Evolutionary conservation across 1,140 invertebrate genomes (phyloP).

Genomic region (Procambarus clarkii): DNA sequence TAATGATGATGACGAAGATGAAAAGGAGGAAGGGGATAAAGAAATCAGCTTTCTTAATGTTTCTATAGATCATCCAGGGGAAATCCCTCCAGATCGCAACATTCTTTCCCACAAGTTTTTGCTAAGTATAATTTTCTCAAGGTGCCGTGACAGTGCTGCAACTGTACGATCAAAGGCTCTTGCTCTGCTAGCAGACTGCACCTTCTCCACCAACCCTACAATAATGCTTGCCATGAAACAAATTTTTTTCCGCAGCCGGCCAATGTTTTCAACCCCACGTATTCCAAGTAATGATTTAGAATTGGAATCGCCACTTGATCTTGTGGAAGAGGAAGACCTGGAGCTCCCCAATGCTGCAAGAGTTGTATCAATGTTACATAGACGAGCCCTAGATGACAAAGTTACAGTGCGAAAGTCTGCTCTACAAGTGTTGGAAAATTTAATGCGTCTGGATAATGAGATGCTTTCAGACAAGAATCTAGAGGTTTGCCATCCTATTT

Average conservation of each 20-base stretch:
- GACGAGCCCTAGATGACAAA: conserved; percentile 79
- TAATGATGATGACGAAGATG: background rate
- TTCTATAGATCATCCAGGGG: conserved; percentile 56
- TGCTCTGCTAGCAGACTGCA: conserved; percentile 78
- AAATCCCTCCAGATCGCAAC: conserved; percentile 61
- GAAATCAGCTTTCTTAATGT: conserved; percentile 55
- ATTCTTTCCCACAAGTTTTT: conserved; percentile 76
- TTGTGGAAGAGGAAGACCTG: conserved; percentile 73
- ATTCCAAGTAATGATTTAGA: conserved; percentile 64
- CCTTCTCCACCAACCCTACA: conserved; percentile 75
- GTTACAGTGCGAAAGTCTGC: conserved; percentile 80
- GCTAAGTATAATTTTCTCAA: conserved; percentile 77
- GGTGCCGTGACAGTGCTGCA: conserved; percentile 79
- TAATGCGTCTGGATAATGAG: conserved; percentile 74
- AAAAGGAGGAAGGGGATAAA: conserved; percentile 61
- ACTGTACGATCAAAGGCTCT: conserved; percentile 80
- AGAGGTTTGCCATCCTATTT: conserved; percentile 74
- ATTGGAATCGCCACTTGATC: conserved; percentile 68
- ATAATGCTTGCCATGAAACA: conserved; percentile 75
- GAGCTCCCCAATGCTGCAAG: conserved; percentile 75
- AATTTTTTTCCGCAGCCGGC: conserved; percentile 77
- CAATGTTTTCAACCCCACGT: conserved; percentile 54
- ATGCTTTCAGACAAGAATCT: conserved; percentile 75
- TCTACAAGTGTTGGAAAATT: conserved; percentile 78
- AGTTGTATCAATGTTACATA: conserved; percentile 77